Evolutionary conservation across 1,140 invertebrate species (phyloP), one percentile per base, ranked within the genome.

Genomic region (Callitettix versicolor): DNA sequence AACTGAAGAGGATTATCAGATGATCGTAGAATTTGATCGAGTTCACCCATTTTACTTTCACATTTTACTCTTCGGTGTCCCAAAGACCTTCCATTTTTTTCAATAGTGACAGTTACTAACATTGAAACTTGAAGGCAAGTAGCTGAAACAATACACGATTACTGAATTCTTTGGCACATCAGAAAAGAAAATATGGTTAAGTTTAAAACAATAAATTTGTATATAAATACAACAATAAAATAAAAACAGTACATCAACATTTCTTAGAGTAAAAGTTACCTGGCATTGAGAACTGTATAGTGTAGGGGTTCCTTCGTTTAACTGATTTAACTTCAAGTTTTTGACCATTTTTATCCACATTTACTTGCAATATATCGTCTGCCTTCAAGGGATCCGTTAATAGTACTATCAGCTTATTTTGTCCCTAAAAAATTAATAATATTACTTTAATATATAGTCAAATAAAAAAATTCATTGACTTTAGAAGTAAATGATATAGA

Each of bases 1-100:
- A 90, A 90, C 65, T 88, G 83, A 30, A 91, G 69, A 0, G 88
- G 88, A 69, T 86, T 87, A 59, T 88, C 84, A 36, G 81, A 78
- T 1, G 81, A 78, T 38, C 85, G 69, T 30, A 91, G 72, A 55
- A 92, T 76, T 62, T 88, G 84, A 66, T 90, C 88, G 54, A 91
- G 69, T 68, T 91, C 88, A 22, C 86, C 72, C 21, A 91, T 71
- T 53, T 84, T 76, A 63, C 86, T 89, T 69, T 90, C 87, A 67
- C 87, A 91, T 67, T 91, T 91, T 48, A 92, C 81, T 62, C 86
- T 84, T 12, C 85, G 72, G 14, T 82, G 77, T 1, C 88, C 88
- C 4, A 90, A 72, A 0, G 83, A 76, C 60, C 79, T 78, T 1
- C 84, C 85, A 63, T 90, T 90, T 63, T 84, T 85, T 59, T 80